Conservation (phyloP, 2,113 vertebrate genomes). For the Anolis sagrei region DNA sequence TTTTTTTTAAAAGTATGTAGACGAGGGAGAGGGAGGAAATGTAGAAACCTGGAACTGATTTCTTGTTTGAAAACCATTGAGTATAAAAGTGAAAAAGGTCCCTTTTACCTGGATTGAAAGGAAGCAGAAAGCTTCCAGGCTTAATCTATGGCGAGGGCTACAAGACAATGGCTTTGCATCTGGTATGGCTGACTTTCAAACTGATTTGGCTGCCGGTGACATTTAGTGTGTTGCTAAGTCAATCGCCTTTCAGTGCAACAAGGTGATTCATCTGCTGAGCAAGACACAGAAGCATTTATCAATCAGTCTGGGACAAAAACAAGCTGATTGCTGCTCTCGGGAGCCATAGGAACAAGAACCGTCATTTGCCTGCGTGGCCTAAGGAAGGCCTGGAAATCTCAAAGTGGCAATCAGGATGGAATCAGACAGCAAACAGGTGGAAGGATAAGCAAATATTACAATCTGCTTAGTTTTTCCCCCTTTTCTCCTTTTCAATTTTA, state of each 20-base stretch:
- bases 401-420: constrained; percentile 18
- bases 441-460: neutral
- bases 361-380: neutral
- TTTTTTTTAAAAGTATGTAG: neutral
- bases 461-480: neutral
- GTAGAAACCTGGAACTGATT: neutral
- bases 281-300: constrained; percentile 36
- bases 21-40: neutral
- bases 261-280: neutral
- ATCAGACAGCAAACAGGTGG: neutral
- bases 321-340: constrained; percentile 19
- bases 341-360: neutral
- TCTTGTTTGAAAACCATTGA: constrained; percentile 34
- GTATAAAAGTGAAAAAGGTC: constrained; percentile 18
- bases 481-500: neutral
- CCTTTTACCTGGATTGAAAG: constrained; percentile 31
- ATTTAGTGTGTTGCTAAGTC: constrained; percentile 24
- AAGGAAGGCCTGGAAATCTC: constrained; percentile 21
- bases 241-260: constrained; percentile 46
- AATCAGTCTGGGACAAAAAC: constrained; percentile 45
- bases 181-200: constrained; percentile 26
- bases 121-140: neutral
- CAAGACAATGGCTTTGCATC: constrained; percentile 34
- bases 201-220: constrained; percentile 50
- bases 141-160: constrained; percentile 43